phyloP scores from a whole-genome alignment of 2,113 vertebrate species.

The Fulmarus glacialis region DNA sequence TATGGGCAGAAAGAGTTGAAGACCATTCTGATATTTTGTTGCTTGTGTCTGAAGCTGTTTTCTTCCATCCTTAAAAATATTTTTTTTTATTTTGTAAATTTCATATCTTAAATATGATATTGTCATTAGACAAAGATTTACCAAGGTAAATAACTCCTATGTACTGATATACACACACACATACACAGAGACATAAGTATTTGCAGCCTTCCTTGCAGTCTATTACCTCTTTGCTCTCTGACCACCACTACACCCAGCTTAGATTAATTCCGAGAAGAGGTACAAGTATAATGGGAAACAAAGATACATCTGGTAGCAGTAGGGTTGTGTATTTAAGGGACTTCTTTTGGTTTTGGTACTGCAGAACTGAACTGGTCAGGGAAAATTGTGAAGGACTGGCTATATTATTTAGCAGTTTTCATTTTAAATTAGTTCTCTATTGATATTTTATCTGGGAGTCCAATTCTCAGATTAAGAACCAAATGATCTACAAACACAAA shows the following conservation, averaged over 20 bases:
- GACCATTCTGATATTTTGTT: background rate
- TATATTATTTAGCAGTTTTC: background rate
- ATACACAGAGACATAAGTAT: rapidly evolving
- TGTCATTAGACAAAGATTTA: background rate
- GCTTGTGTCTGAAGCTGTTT: background rate
- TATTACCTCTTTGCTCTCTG: background rate
- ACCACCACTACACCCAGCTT: background rate
- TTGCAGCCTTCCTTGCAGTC: background rate
- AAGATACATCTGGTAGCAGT: background rate
- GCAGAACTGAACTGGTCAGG: background rate
- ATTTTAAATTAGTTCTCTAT: background rate
- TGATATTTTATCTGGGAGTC: background rate
- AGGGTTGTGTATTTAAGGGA: background rate
- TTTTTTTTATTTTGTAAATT: background rate
- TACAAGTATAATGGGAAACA: background rate
- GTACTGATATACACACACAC: background rate
- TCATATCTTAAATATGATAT: background rate
- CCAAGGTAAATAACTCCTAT: background rate
- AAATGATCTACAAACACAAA: background rate
- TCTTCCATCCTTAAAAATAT: background rate
- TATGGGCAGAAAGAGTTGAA: background rate
- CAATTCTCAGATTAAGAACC: background rate
- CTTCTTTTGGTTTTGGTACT: background rate
- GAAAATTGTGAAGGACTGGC: background rate
- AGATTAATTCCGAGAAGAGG: background rate